Conservation (phyloP, 92 coral and sea anemone genomes). For the Plumapathes pennacea region DNA sequence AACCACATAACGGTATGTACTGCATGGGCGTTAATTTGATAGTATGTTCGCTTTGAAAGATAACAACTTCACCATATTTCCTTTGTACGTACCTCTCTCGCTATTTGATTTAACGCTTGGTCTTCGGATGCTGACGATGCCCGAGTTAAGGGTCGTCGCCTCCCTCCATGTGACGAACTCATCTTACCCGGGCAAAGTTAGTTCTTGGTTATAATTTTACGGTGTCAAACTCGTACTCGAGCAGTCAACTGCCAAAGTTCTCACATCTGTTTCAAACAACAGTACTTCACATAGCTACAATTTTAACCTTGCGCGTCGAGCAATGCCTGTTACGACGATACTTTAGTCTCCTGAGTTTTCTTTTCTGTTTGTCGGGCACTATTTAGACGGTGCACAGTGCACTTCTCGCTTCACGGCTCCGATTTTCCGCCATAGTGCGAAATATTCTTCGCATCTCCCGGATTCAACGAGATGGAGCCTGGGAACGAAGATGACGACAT, state of each 20-base stretch:
- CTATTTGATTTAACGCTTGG: slow-evolving; percentile 97
- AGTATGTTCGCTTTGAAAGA: neutral
- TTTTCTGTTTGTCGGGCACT: neutral
- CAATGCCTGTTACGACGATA: too few relatives aligned
- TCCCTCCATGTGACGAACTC: slow-evolving; percentile 88
- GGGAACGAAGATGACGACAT: too few relatives aligned
- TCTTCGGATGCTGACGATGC: slow-evolving; percentile 88
- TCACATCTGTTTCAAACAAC: slow-evolving; percentile 75
- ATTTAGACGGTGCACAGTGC: slow-evolving; percentile 11
- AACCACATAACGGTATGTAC: too few relatives aligned
- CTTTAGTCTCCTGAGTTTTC: too few relatives aligned
- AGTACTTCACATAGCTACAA: slow-evolving; percentile 31
- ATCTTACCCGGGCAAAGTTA: slow-evolving; percentile 43
- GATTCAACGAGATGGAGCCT: slow-evolving; percentile 52
- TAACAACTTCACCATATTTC: neutral
- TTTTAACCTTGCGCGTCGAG: too few relatives aligned
- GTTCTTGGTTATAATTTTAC: slow-evolving; percentile 4
- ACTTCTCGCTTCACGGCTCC: slow-evolving; percentile 35
- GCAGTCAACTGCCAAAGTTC: slow-evolving; percentile 70
- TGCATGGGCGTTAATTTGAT: too few relatives aligned
- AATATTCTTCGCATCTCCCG: slow-evolving; percentile 72
- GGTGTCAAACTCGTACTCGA: slow-evolving; percentile 38
- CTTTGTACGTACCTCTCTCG: slow-evolving; percentile 79
- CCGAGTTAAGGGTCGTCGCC: slow-evolving; percentile 85
- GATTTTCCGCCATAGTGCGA: slow-evolving; percentile 85